These are phyloP conservation scores for Drosophila eugracilis DNA, from an alignment of 1,140 invertebrate species.

Conservation along the genomic window DNA sequence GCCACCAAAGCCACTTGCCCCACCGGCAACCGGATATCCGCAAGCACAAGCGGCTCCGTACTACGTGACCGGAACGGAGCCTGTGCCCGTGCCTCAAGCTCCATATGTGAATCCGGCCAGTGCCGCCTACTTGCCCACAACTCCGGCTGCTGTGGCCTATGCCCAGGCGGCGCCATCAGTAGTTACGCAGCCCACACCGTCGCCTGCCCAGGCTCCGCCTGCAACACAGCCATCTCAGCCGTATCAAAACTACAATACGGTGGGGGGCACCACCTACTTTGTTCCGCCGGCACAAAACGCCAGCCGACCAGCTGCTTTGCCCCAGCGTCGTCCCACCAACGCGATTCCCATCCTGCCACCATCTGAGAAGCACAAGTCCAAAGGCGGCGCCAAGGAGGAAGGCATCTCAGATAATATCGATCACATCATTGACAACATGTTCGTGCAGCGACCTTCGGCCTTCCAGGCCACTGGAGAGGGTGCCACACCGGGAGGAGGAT, in stretches of 20 bases:
- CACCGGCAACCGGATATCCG: constrained; percentile 55
- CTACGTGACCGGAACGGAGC: constrained; percentile 72
- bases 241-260: constrained; percentile 82
- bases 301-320: constrained; percentile 68
- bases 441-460: constrained; percentile 86
- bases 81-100: constrained; percentile 52
- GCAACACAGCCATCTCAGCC: constrained; percentile 42
- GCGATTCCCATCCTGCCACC: constrained; percentile 85
- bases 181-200: constrained; percentile 32
- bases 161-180: constrained; percentile 61
- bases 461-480: constrained; percentile 62
- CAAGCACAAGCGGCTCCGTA: constrained; percentile 83
- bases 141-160: constrained; percentile 67
- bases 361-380: constrained; percentile 78
- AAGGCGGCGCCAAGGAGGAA: constrained; percentile 37
- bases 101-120: constrained; percentile 65
- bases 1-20: constrained; percentile 56
- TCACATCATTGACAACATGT: constrained; percentile 88
- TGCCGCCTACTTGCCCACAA: constrained; percentile 66
- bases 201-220: constrained; percentile 49
- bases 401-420: constrained; percentile 86
- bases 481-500: constrained; percentile 5
- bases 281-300: constrained; percentile 74
- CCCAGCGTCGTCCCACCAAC: constrained; percentile 84
- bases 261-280: constrained; percentile 84